Base-by-base conservation (phyloP, 2,797 vertebrate species). In the Manis crassicaudata region DNA sequence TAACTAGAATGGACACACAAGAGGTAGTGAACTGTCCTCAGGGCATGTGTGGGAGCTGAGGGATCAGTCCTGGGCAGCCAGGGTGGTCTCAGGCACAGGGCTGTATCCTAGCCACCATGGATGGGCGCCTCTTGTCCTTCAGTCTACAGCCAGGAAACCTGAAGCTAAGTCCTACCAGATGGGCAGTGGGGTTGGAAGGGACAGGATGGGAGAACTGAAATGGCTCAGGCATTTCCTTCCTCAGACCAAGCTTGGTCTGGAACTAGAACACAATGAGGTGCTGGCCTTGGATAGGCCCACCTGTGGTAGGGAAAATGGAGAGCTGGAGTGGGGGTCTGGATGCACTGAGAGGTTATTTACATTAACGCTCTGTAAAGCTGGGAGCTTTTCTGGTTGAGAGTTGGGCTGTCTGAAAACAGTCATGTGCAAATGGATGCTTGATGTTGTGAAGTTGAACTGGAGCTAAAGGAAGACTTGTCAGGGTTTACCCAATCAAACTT, bases 291-390 rank as follows among this genome's bases (percentile, higher is more conserved):
- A 12, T 1, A 85, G 56, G 35, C 3, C 18, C 1, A 3, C 23
- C 2, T 32, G 5, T 3, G n/a, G 25, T 7, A 29, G 56, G 63
- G 29, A 32, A 68, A 32, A 29, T 21, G 9, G 32, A 70, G 43
- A 4, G 46, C 37, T 43, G 17, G 10, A 0, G 10, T 54, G 6
- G 35, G 37, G 21, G 4, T 29, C 3, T 1, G 4, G 29, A 12
- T 37, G n/a, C 0, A 3, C n/a, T 4, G 35, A 86, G 29, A 77
- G 67, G 20, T 60, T 40, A 5, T 29, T 82, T 20, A 17, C 6
- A 35, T 25, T 18, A 29, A 27, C 1, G 12, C 43, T 80, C 54
- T 60, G 12, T 60, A 58, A 90, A 63, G 32, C 29, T 58, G 67
- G 32, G 54, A 29, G 9, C 3, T 50, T 86, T 79, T 75, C 27